Percentiles rank a stretch among this genome's conserved stretches.
Conservation (phyloP, 2,113 vertebrate species). For the Chrysochloris asiatica region DNA sequence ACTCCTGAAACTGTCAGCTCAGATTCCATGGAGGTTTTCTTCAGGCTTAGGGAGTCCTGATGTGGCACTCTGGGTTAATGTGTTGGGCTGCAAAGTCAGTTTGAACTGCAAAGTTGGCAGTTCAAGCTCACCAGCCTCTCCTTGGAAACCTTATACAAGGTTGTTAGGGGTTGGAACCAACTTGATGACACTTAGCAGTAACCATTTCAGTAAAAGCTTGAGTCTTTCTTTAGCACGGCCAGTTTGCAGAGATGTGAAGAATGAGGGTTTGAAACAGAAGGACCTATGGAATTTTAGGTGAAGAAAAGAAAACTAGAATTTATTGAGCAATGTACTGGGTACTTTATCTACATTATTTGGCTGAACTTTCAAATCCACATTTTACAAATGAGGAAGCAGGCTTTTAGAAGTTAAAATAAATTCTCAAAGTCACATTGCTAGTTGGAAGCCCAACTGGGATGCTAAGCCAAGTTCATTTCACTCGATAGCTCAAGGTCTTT, state of each 20-base stretch:
- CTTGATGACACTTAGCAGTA: too few relatives aligned
- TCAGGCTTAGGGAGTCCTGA: not conserved
- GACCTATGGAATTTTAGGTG: not conserved
- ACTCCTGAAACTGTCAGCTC: slow-evolving; percentile 35
- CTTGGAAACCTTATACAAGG: too few relatives aligned
- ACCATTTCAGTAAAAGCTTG: not conserved
- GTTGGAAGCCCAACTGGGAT: not conserved
- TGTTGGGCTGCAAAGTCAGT: too few relatives aligned
- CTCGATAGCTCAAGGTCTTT: not conserved
- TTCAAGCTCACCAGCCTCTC: too few relatives aligned
- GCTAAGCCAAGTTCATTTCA: not conserved
- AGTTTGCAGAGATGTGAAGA: not conserved
- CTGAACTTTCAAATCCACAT: not conserved
- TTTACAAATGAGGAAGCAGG: too few relatives aligned
- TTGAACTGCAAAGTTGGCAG: too few relatives aligned
- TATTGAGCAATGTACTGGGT: not conserved
- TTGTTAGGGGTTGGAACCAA: too few relatives aligned
- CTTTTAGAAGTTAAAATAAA: slow-evolving; percentile 11
- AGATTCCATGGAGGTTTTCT: slow-evolving; percentile 17
- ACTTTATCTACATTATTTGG: not conserved
- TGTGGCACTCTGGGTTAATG: too few relatives aligned
- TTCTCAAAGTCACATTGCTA: not conserved
- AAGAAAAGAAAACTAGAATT: slow-evolving; percentile 32
- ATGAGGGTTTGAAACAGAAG: not conserved
- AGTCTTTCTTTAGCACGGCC: slow-evolving; percentile 24